phyloP scores from a whole-genome alignment of 2,113 vertebrate species.

The Lipotes vexillifer region DNA sequence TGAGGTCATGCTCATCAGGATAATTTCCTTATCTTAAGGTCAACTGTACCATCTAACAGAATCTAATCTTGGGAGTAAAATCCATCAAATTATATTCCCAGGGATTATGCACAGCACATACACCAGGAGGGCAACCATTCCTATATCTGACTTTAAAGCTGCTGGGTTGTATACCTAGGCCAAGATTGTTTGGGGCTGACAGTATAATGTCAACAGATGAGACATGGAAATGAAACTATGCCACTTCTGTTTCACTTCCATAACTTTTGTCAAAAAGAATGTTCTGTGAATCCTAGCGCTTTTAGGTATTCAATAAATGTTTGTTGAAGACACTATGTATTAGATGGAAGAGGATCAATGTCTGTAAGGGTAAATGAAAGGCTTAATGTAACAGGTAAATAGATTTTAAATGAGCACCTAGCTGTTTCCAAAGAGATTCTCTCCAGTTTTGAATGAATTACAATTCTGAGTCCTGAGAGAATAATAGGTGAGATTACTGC shows the following conservation, averaged over 20 bases:
- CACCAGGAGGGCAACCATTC: neutral
- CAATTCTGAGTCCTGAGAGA: neutral
- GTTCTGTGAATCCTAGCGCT: neutral
- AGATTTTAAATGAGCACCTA: neutral
- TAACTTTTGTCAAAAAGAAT: neutral
- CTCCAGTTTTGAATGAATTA: conserved; percentile 1
- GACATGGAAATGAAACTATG: neutral
- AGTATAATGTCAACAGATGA: neutral
- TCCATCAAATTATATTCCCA: neutral
- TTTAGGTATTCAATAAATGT: neutral
- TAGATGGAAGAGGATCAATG: neutral
- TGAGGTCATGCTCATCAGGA: neutral
- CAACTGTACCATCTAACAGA: neutral
- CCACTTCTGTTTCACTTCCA: neutral
- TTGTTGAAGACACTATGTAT: neutral
- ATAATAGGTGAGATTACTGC: neutral
- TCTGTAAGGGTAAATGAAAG: conserved; percentile 8
- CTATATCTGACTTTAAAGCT: neutral
- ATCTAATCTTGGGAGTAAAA: neutral
- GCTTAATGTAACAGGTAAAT: neutral
- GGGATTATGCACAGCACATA: neutral
- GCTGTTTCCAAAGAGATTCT: neutral
- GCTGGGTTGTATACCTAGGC: neutral
- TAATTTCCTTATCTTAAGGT: neutral
- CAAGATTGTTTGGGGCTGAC: neutral